These are phyloP conservation scores for Osmoderma eremita DNA, from an alignment of 2,888 invertebrate genomes.

Conservation along the genomic window DNA sequence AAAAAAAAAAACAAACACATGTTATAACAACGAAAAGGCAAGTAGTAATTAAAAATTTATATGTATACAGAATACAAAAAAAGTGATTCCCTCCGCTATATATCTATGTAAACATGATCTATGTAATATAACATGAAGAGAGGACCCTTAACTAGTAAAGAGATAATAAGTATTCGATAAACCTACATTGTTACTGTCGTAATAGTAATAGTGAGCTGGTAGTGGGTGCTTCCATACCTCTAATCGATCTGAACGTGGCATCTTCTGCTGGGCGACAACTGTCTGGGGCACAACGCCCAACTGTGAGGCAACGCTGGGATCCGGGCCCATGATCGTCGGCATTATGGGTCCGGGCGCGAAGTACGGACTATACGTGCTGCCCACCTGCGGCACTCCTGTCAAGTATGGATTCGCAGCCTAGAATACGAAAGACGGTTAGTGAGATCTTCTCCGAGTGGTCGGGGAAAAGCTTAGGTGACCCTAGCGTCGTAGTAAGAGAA, in stretches of 20 bases:
- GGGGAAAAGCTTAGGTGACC: background rate
- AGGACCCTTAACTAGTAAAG: conserved; percentile 35
- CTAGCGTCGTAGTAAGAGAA: background rate
- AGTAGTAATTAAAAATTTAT: conserved; percentile 40
- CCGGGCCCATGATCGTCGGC: conserved; percentile 90
- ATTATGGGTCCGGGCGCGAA: conserved; percentile 89
- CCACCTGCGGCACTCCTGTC: conserved; percentile 89
- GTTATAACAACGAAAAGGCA: conserved; percentile 16
- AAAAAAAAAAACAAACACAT: conserved; percentile 7
- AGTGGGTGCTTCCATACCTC: conserved; percentile 76
- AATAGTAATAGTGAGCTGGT: conserved; percentile 10
- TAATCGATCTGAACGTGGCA: conserved; percentile 94
- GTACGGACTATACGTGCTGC: conserved; percentile 91
- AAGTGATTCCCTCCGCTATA: background rate
- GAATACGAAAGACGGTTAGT: conserved; percentile 41
- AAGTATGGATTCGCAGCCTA: conserved; percentile 92
- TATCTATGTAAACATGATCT: too few species aligned
- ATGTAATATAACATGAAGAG: background rate
- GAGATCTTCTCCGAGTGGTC: conserved; percentile 33
- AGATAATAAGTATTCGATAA: conserved; percentile 29
- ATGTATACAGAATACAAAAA: conserved; percentile 43
- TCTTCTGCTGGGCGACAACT: conserved; percentile 90
- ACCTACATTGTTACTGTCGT: conserved; percentile 8
- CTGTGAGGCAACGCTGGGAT: conserved; percentile 85
- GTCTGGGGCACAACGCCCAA: conserved; percentile 86